Evolutionary conservation across 2,888 invertebrate genomes (phyloP).

Genomic region (Tridacna gigas): DNA sequence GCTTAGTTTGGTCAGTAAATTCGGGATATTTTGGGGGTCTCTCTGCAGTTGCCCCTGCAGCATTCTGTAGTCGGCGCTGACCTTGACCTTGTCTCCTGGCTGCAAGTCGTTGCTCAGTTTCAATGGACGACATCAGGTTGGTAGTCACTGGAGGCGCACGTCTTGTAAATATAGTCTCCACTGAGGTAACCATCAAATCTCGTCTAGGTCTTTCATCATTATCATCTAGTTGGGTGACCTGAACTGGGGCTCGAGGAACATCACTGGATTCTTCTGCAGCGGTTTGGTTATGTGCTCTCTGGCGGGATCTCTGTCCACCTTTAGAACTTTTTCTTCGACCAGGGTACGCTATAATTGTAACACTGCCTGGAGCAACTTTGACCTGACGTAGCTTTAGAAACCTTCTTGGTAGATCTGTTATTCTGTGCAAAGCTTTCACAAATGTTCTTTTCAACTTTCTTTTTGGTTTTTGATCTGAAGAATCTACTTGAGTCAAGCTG

Average conservation of each 20-base stretch:
- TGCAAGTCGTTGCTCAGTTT: slow-evolving; percentile 19
- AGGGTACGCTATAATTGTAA: neutral
- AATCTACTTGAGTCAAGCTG: too few relatives aligned
- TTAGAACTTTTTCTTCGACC: neutral
- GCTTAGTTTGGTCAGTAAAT: slow-evolving; percentile 28
- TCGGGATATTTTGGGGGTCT: slow-evolving; percentile 45
- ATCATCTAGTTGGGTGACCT: slow-evolving; percentile 17
- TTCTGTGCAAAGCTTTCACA: neutral
- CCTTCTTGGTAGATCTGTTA: neutral
- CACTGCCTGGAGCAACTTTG: neutral
- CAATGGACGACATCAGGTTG: slow-evolving; percentile 20
- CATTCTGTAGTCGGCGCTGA: neutral
- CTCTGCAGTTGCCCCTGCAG: neutral
- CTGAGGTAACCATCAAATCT: slow-evolving; percentile 33
- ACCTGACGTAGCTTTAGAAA: neutral
- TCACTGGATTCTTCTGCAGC: neutral
- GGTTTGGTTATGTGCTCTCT: neutral
- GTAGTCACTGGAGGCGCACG: slow-evolving; percentile 15
- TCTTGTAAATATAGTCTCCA: slow-evolving; percentile 18
- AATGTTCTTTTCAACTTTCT: neutral
- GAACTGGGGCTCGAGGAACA: neutral
- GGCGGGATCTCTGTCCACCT: neutral
- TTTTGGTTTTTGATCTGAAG: too few relatives aligned
- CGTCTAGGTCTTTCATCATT: slow-evolving; percentile 16
- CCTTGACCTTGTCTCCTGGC: slow-evolving; percentile 20